These are phyloP conservation scores for Plectrocnemia conspersa DNA, from an alignment of 1,140 invertebrate species.

Conservation along the genomic window DNA sequence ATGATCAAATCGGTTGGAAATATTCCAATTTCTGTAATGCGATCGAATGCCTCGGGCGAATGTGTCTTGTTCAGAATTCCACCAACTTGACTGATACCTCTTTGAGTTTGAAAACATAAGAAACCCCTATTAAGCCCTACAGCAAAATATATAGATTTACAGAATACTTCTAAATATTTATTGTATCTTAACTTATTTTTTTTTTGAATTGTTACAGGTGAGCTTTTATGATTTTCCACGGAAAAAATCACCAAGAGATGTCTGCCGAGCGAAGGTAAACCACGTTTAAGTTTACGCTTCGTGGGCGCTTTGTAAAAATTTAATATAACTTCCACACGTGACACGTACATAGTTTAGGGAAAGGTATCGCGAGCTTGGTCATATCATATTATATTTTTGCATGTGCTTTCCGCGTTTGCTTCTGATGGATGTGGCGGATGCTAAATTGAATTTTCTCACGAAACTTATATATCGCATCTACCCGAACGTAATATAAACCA, in stretches of 20 bases:
- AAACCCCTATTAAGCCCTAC: conserved; percentile 5
- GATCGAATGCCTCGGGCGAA: not conserved
- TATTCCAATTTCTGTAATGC: not conserved
- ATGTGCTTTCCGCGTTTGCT: conserved; percentile 20
- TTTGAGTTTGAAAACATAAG: conserved; percentile 15
- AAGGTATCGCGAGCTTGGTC: not conserved
- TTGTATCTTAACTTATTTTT: not conserved
- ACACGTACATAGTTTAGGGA: too few species aligned
- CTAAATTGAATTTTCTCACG: conserved; percentile 20
- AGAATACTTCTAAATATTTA: not conserved
- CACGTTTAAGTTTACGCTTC: too few species aligned
- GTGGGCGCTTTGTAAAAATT: not conserved
- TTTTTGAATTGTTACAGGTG: not conserved
- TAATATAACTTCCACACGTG: too few species aligned
- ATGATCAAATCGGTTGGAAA: not conserved
- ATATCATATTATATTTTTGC: conserved; percentile 25
- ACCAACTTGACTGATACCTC: conserved; percentile 18
- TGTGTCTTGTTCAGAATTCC: too few species aligned
- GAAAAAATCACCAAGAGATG: not conserved
- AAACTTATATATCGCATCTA: not conserved
- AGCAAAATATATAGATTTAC: too few species aligned
- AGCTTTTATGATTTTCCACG: not conserved
- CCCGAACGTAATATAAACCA: too few species aligned
- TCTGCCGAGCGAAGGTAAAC: not conserved
- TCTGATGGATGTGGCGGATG: conserved; percentile 2